Evolutionary conservation across 2,113 vertebrate species (phyloP), one percentile per base, ranked within the genome.

Genomic region (Apodemus speciosus): DNA sequence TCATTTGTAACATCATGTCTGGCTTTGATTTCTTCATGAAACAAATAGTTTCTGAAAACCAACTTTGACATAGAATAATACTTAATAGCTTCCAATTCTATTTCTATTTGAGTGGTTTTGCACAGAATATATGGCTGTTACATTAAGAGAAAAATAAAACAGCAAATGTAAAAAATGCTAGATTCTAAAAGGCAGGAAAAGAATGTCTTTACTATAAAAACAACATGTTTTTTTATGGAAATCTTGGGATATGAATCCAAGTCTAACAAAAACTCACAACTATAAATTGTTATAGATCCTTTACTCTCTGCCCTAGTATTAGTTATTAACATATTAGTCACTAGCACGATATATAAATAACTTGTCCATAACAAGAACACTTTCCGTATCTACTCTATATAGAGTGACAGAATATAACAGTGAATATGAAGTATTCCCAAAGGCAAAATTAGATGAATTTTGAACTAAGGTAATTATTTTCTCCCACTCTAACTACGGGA

Each of bases 311-410:
- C 7, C 1, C 14, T 20, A 49, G 9, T 20, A 69, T 79, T 81
- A 88, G 64, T 85, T 94, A 49, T 76, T 62, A 92, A 81, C 4
- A n/a, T 84, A 58, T 51, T 93, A 85, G 64, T 66, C 15, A 66
- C n/a, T 72, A 72, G 20, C 69, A 72, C 7, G 9, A 83, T 77
- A 32, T 84, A 73, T 0, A 15, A 66, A 66, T 66, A 66, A 32
- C 13, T 66, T 35, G 10, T 56, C 73, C 3, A 3, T 71, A 30
- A 73, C 43, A 75, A 53, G 35, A 56, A 2, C 23, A 43, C 38
- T 88, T 38, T 93, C 66, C 49, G 25, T 58, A 21, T 69, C 25
- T 85, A 5, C 0, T 64, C 13, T 83, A 84, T 62, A n/a, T 23
- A 62, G 21, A 84, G 77, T 69, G 5, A 11, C 0, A 68, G 40